Evolutionary conservation across 2,888 invertebrate genomes (phyloP).

Genomic region (Metallyticus violacea): DNA sequence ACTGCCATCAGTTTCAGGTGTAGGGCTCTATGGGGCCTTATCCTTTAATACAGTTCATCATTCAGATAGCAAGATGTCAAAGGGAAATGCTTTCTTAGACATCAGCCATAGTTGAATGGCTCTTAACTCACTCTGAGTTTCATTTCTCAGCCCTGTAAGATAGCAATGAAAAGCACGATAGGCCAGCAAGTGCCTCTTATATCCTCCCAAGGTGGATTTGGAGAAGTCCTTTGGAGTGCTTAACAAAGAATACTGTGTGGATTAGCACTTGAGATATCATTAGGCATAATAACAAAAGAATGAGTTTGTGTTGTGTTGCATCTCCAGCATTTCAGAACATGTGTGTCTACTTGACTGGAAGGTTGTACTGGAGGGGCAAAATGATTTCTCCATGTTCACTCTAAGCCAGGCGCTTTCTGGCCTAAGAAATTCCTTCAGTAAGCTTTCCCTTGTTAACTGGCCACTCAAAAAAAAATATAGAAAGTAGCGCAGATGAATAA

Average conservation of each 20-base stretch:
- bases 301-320: background rate
- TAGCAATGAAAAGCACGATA: background rate
- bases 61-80: slow-evolving; percentile 42
- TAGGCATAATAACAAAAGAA: background rate
- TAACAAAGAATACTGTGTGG: too few species aligned
- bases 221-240: slow-evolving; percentile 1
- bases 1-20: slow-evolving; percentile 54
- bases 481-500: background rate
- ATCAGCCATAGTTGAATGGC: slow-evolving; percentile 37
- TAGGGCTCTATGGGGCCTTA: slow-evolving; percentile 53
- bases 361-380: background rate
- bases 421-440: background rate
- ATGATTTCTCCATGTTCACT: slow-evolving; percentile 24
- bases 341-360: slow-evolving; percentile 22
- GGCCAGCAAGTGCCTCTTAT: background rate
- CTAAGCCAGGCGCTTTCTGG: background rate
- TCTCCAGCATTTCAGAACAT: slow-evolving; percentile 25
- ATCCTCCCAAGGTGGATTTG: background rate
- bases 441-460: background rate
- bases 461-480: background rate
- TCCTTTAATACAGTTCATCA: slow-evolving; percentile 59
- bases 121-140: background rate
- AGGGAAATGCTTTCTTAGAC: slow-evolving; percentile 27
- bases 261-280: too few species aligned
- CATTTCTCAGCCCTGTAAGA: slow-evolving; percentile 7